A percentile compares a stretch with the other conserved stretches of the same genome.
phyloP scores from a whole-genome alignment of 2,113 vertebrate genomes.

The Mola mola region DNA sequence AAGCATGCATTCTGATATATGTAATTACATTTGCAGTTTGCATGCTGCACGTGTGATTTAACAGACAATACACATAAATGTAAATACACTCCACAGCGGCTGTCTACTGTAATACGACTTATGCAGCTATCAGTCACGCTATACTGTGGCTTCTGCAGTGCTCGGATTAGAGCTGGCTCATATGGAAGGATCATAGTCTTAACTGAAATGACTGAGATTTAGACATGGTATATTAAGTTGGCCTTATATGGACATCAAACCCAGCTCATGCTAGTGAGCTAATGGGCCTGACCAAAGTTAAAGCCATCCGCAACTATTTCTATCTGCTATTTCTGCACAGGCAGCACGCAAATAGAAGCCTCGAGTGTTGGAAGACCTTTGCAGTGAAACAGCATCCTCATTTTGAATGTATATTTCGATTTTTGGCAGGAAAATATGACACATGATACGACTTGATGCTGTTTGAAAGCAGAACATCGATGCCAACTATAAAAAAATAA shows the following conservation, averaged over 20 bases:
- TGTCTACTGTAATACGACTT: conserved; percentile 48
- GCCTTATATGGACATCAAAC: conserved; percentile 52
- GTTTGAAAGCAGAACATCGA: background rate
- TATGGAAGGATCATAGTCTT: conserved; percentile 61
- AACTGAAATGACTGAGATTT: conserved; percentile 60
- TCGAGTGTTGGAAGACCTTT: too few relatives aligned
- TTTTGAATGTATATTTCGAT: too few relatives aligned
- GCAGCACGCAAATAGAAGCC: background rate
- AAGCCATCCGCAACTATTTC: conserved; percentile 8
- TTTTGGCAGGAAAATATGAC: too few relatives aligned
- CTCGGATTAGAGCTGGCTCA: conserved; percentile 57
- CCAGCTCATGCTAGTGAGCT: conserved; percentile 30
- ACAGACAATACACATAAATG: conserved; percentile 1
- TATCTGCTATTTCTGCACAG: conserved; percentile 7
- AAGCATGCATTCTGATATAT: too few relatives aligned
- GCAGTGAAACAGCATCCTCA: too few relatives aligned
- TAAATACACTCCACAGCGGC: conserved; percentile 45
- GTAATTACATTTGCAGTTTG: too few relatives aligned
- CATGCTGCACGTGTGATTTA: background rate
- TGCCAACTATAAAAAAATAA: background rate
- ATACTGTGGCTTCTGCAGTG: conserved; percentile 45
- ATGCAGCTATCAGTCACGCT: conserved; percentile 44
- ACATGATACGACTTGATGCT: too few relatives aligned
- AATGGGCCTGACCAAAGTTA: conserved; percentile 34
- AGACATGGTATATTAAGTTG: conserved; percentile 49